Evolutionary conservation across 2,113 vertebrate species (phyloP), one percentile per base, ranked within the genome.

Genomic region (Pholis gunnellus): DNA sequence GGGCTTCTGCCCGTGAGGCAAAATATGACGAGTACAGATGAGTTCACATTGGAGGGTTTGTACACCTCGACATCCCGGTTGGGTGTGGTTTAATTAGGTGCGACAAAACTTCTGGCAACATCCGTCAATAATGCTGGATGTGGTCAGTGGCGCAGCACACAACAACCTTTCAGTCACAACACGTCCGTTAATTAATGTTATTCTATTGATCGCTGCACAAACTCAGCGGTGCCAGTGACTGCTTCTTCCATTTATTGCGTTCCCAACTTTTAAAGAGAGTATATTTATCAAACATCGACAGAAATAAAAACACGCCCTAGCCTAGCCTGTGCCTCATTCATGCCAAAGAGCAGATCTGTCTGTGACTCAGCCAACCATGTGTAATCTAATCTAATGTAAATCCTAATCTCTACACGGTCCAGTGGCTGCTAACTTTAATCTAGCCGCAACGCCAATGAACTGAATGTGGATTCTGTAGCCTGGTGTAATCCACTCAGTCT

Each of bases 401-500:
- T 86, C 91, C 61, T 89, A 90, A 89, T 91, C 90, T 89, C 83
- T 69, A 70, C 0, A 76, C 80, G 91, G 88, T 90, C 85, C 77
- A 66, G 76, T 85, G 86, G 88, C 82, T 89, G 70, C 73, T 85
- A 83, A 75, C 56, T 87, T 64, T 89, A 91, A 93, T 91, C 90
- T 81, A 87, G 81, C 66, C 17, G 69, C 81, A 89, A 85, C 80
- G 78, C 57, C 67, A 79, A 81, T 85, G 86, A 88, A 88, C 82
- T 80, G 66, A 82, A 88, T 76, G 71, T 5, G 86, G 73, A 66
- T 77, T 81, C 48, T 78, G 82, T 73, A 50, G 89, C 82, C 59
- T 31, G 78, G n/a, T 73, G 83, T 92, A 93, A 92, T 94, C 93
- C 88, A 88, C 65, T 91, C 88, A 83, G 88, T 65, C 67, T 70